phyloP scores from a whole-genome alignment of 2,113 vertebrate species.

The Corythoichthys haematopterus region DNA sequence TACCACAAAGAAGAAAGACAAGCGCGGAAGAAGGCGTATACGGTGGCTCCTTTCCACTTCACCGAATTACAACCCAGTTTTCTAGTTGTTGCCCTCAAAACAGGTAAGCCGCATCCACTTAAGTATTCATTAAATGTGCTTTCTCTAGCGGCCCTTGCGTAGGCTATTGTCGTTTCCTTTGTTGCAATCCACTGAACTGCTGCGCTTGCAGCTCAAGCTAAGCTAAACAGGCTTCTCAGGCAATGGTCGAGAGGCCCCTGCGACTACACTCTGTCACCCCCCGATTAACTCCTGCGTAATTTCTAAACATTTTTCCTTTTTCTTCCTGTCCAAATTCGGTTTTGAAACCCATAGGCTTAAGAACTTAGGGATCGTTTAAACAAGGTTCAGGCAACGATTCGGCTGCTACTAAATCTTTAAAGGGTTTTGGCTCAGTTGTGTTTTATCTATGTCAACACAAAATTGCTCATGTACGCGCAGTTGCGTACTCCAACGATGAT shows the following conservation, averaged over 20 bases:
- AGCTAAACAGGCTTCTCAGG: constrained; percentile 1
- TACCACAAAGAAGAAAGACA: not conserved
- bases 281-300: constrained; percentile 9
- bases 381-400: not conserved
- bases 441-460: too few species aligned
- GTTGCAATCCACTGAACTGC: not conserved
- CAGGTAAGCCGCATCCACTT: constrained; percentile 39
- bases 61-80: constrained; percentile 32
- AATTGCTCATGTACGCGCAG: too few species aligned
- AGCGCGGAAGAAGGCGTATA: constrained; percentile 36
- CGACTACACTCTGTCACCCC: constrained; percentile 13
- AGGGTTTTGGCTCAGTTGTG: too few species aligned
- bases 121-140: too few species aligned
- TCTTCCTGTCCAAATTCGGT: too few species aligned
- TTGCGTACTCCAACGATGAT: too few species aligned
- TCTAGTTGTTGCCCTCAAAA: constrained; percentile 42
- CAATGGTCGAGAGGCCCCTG: constrained; percentile 17
- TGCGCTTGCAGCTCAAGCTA: too few species aligned
- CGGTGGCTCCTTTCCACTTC: not conserved
- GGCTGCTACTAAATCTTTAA: too few species aligned
- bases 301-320: not conserved
- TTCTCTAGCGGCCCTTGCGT: not conserved
- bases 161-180: not conserved
- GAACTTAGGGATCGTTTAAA: not conserved
- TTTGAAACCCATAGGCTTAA: not conserved